A percentile compares a stretch with the other conserved stretches of the same genome.
phyloP scores from a whole-genome alignment of 2,888 invertebrate species.

The Agonum fuliginosum region DNA sequence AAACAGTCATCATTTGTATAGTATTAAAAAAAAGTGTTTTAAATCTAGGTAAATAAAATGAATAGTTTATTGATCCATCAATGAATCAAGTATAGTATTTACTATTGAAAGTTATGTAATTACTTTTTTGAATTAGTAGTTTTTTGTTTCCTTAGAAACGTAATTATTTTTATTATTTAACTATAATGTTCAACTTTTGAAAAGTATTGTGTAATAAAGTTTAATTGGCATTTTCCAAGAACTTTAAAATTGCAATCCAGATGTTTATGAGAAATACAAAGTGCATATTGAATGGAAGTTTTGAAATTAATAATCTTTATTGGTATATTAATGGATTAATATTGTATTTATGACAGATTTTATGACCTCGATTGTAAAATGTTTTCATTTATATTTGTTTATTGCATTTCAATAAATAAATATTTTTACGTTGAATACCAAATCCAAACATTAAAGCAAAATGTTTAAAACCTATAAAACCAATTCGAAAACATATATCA shows the following conservation, averaged over 20 bases:
- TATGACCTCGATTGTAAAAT: slow-evolving; percentile 24
- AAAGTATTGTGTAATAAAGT: not conserved
- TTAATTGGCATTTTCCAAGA: not conserved
- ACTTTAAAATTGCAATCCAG: slow-evolving; percentile 7
- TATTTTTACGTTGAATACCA: not conserved
- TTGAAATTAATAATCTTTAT: slow-evolving; percentile 37
- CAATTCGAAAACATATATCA: slow-evolving; percentile 21
- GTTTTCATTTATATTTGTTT: slow-evolving; percentile 4
- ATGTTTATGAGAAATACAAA: slow-evolving; percentile 19
- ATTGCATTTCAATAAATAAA: not conserved
- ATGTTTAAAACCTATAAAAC: not conserved
- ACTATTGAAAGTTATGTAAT: no score
- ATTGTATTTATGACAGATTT: slow-evolving; percentile 32
- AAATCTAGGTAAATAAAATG: no score
- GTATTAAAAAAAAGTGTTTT: no score
- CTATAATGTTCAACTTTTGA: no score
- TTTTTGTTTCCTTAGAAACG: no score
- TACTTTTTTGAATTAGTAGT: no score
- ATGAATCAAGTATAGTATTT: no score
- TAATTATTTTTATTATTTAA: no score
- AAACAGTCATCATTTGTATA: no score
- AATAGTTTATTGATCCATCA: no score
- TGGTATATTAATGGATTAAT: slow-evolving; percentile 25
- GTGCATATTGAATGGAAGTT: slow-evolving; percentile 11
- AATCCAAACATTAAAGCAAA: slow-evolving; percentile 9